These are phyloP conservation scores for Theristicus caerulescens DNA, from an alignment of 2,113 vertebrate species.

Conservation along the genomic window DNA sequence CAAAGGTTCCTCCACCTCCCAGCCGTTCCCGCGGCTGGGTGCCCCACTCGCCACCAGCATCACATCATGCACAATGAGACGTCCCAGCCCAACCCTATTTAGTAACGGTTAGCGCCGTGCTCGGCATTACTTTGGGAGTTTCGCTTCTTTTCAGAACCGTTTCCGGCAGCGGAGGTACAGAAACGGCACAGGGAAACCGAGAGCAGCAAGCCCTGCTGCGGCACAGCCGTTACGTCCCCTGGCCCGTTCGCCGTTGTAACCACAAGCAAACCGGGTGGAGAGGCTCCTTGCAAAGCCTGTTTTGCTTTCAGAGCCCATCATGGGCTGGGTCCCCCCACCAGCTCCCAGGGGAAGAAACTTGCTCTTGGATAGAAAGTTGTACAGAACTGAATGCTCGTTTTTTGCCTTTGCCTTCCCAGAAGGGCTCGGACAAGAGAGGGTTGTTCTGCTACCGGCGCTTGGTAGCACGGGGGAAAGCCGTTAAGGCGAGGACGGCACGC, in stretches of 20 bases:
- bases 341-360: neutral
- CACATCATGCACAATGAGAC: accelerated
- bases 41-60: accelerated
- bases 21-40: accelerated
- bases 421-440: neutral
- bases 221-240: accelerated
- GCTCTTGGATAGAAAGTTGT: accelerated
- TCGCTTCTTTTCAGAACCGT: neutral
- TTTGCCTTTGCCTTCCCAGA: neutral
- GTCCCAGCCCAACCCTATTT: accelerated
- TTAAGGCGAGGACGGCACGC: neutral
- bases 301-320: neutral
- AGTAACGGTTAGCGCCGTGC: accelerated
- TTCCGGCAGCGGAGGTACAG: neutral
- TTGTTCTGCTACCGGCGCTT: neutral
- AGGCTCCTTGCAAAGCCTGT: neutral
- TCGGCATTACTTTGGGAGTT: neutral
- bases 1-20: neutral
- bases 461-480: accelerated
- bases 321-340: accelerated
- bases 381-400: accelerated
- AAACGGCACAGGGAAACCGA: neutral
- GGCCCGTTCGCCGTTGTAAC: neutral
- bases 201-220: neutral
- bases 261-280: neutral